phyloP scores from a whole-genome alignment of 35 echinoderm and acorn worm genomes.

The Stichopus chloronotus region DNA sequence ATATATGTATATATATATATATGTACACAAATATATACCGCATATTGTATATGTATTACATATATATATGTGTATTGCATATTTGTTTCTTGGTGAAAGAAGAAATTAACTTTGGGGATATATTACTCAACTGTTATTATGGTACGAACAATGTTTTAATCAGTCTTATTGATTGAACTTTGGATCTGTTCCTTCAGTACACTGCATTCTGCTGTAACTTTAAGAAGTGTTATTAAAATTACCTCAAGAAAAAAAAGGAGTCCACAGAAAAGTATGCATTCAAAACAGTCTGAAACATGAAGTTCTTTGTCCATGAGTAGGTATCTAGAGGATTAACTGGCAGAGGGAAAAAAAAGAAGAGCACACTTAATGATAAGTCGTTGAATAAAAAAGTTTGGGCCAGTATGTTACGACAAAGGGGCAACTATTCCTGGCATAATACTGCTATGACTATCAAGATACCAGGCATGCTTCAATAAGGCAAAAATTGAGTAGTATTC shows the following conservation, averaged over 20 bases:
- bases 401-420: not conserved
- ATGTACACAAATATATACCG: no score
- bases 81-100: no score
- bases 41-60: no score
- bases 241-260: conserved; percentile 54
- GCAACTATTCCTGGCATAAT: not conserved
- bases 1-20: no score
- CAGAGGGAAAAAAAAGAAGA: conserved; percentile 29
- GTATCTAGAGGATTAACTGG: not conserved
- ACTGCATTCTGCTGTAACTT: no score
- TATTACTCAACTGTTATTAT: no score
- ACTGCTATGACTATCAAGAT: not conserved
- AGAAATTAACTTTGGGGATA: no score
- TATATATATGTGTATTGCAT: no score
- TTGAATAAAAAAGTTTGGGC: no score
- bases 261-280: conserved; percentile 51
- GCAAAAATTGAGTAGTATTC: not conserved
- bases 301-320: not conserved
- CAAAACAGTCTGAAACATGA: conserved; percentile 4
- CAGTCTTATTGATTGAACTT: no score
- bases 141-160: no score
- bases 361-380: not conserved
- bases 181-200: no score
- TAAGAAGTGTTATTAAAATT: not conserved
- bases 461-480: not conserved